Conservation (phyloP, 37 sponge, comb jelly and placozoan genomes). For the Ephydatia muelleri region DNA sequence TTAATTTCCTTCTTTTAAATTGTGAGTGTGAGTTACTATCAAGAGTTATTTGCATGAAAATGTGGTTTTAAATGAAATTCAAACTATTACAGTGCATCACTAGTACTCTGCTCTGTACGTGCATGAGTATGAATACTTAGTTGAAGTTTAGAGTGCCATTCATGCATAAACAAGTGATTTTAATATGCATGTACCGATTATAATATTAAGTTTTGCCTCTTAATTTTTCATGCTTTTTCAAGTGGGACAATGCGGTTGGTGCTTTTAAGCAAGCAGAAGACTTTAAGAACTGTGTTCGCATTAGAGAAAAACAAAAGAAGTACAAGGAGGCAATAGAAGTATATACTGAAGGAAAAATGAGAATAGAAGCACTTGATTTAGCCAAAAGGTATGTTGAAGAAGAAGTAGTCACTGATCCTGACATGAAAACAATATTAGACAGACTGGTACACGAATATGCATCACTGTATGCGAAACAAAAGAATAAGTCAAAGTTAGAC, state of each 20-base stretch:
- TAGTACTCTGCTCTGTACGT: too few species aligned
- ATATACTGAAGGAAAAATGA: slow-evolving; percentile 6
- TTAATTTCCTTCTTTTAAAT: not conserved
- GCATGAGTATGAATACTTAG: too few species aligned
- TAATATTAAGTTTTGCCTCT: not conserved
- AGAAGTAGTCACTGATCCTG: slow-evolving; percentile 6
- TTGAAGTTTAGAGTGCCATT: too few species aligned
- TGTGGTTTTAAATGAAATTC: too few species aligned
- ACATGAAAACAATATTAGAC: slow-evolving; percentile 4
- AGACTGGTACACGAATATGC: slow-evolving; percentile 55
- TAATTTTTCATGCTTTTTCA: not conserved
- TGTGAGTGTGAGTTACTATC: too few species aligned
- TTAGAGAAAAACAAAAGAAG: slow-evolving; percentile 22
- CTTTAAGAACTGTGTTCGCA: slow-evolving; percentile 10
- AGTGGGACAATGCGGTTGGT: slow-evolving; percentile 2
- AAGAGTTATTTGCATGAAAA: too few species aligned
- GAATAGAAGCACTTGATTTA: slow-evolving; percentile 45
- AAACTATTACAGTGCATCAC: too few species aligned
- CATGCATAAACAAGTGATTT: too few species aligned
- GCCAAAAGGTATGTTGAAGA: slow-evolving; percentile 20
- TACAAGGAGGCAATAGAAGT: slow-evolving; percentile 28
- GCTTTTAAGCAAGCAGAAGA: slow-evolving; percentile 12
- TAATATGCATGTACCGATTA: too few species aligned
- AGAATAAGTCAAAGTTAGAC: not conserved
- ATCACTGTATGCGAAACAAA: not conserved